Evolutionary conservation across 2,888 invertebrate genomes (phyloP).

Genomic region (Drosophila suboccidentalis): DNA sequence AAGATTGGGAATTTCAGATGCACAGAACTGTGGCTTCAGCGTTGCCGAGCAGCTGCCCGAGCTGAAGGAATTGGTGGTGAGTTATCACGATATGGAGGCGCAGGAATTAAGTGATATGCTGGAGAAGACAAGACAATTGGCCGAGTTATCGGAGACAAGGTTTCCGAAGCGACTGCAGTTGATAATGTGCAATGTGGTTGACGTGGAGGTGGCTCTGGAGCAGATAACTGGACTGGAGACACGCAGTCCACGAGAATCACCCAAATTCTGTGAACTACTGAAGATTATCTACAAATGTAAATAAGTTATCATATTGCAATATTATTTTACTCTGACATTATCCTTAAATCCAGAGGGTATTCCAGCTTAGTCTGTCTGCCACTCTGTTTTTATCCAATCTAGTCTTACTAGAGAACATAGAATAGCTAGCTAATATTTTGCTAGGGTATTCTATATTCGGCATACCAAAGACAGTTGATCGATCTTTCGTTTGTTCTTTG

Average conservation of each 20-base stretch:
- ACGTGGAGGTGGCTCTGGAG: slow-evolving; percentile 67
- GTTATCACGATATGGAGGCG: slow-evolving; percentile 55
- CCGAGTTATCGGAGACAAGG: slow-evolving; percentile 16
- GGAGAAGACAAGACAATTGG: slow-evolving; percentile 44
- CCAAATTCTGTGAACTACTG: slow-evolving; percentile 59
- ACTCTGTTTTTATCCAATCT: not conserved
- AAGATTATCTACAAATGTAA: slow-evolving; percentile 65
- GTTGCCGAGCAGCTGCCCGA: slow-evolving; percentile 59
- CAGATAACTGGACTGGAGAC: slow-evolving; percentile 69
- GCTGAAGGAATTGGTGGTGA: slow-evolving; percentile 59
- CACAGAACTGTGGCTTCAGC: slow-evolving; percentile 59
- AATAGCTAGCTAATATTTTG: not conserved
- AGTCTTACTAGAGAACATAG: not conserved
- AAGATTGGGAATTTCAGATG: slow-evolving; percentile 64
- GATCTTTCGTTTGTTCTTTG: slow-evolving; percentile 1
- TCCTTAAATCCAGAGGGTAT: not conserved
- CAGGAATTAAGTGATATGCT: slow-evolving; percentile 56
- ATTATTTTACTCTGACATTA: slow-evolving; percentile 6
- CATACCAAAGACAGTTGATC: slow-evolving; percentile 2
- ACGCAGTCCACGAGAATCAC: slow-evolving; percentile 58
- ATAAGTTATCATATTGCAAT: slow-evolving; percentile 17
- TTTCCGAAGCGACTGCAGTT: slow-evolving; percentile 61
- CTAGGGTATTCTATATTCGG: not conserved
- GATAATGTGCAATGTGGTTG: slow-evolving; percentile 66
- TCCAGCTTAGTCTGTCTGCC: not conserved